Evolutionary conservation across 1,140 invertebrate genomes (phyloP), one percentile per base, ranked within the genome.

Genomic region (Formica exsecta): DNA sequence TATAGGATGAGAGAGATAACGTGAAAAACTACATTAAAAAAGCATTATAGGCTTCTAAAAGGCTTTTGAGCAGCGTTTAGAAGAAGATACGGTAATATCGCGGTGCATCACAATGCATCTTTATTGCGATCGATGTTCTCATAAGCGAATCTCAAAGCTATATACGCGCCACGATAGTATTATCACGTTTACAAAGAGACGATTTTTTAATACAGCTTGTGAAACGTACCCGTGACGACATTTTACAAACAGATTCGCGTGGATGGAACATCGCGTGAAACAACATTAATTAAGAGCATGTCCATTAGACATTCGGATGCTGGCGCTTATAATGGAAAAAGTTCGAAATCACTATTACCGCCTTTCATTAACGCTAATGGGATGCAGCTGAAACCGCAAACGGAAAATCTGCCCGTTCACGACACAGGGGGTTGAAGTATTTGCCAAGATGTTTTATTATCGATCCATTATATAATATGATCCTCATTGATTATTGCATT

Each of bases 281-380:
- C 59, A 64, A 54, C 73, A 76, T 90, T 89, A 90, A 89, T 90
- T 89, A 90, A 89, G 70, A 65, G 64, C 68, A 62, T 70, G 88
- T 89, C 89, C 89, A 89, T 90, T 77, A 76, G 48, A 75, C 51
- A 80, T 89, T 85, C 80, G 79, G 59, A 66, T 81, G 84, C 62
- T 75, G 36, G 64, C 19, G 57, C 48, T 51, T 71, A 89, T 68
- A 89, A 61, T 61, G 38, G 32, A 90, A 85, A 90, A 87, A 86
- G 48, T 61, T 59, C 36, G 25, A 86, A 90, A 83, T 89, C 79
- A 41, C 51, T 84, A 61, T 51, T 76, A 89, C 77, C 74, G 61
- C 62, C 80, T 89, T 90, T 87, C 79, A 90, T 90, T 87, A 90
- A 83, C 86, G 80, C 70, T 90, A 89, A 90, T 90, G 89, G 86